Conservation (phyloP, 2,797 vertebrate species). For the Falco naumanni region DNA sequence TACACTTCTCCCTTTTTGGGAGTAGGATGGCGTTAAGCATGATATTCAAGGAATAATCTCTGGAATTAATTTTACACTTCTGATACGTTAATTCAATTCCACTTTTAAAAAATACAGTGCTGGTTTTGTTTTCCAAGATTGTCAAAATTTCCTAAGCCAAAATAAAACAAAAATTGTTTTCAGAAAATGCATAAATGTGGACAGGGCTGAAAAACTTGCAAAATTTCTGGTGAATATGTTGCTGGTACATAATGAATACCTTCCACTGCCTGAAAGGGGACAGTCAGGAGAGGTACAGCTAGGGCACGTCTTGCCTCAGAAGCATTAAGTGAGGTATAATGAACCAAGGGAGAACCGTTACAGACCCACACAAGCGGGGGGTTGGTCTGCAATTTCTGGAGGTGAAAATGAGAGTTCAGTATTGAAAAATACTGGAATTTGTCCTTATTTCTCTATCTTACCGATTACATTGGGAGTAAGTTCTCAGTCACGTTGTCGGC, state of each 20-base stretch:
- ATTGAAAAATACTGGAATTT: background rate
- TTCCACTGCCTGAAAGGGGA: background rate
- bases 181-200: accelerated
- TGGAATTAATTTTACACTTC: background rate
- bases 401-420: background rate
- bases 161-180: background rate
- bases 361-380: background rate
- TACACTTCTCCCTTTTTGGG: background rate
- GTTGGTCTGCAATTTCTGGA: background rate
- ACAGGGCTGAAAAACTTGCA: background rate
- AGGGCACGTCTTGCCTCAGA: background rate
- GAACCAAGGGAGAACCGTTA: background rate
- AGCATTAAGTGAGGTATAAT: background rate
- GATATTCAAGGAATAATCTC: background rate
- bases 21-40: background rate
- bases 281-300: background rate
- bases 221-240: background rate
- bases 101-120: background rate
- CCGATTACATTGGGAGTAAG: background rate
- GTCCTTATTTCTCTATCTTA: background rate
- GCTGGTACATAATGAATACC: background rate
- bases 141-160: background rate
- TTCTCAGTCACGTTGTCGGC: background rate
- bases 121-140: background rate
- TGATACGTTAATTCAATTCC: background rate